Conservation (phyloP, 2,797 vertebrate genomes). For the Manis javanica region DNA sequence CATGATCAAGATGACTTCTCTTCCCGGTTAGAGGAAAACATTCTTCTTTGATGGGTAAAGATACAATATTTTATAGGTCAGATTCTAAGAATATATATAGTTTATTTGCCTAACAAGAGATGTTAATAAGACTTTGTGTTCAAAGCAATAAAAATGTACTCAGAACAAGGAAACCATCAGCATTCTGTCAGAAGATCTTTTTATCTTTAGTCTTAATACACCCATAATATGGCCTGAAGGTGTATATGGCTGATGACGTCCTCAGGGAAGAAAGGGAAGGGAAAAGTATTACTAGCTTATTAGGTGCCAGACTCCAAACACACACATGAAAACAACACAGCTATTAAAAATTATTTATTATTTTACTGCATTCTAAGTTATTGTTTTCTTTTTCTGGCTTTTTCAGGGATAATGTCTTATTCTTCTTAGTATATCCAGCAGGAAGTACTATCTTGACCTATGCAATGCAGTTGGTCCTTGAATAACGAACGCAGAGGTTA, state of each 20-base stretch:
- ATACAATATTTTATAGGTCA: background rate
- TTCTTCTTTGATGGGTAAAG: background rate
- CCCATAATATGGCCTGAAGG: background rate
- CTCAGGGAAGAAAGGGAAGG: background rate
- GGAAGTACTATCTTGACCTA: background rate
- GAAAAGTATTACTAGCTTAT: background rate
- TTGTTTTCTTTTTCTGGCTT: background rate
- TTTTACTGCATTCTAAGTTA: background rate
- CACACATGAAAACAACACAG: rapidly evolving
- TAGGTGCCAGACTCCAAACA: background rate
- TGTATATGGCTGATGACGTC: background rate
- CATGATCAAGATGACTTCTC: background rate
- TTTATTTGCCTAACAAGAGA: background rate
- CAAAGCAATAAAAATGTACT: background rate
- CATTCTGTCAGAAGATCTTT: background rate
- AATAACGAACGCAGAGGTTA: no score
- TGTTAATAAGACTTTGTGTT: background rate
- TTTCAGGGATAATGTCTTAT: background rate
- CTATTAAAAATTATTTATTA: background rate
- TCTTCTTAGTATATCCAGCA: background rate
- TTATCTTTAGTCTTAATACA: background rate
- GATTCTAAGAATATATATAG: background rate
- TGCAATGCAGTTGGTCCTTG: background rate
- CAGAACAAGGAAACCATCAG: background rate
- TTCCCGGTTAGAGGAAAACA: background rate